Base-by-base conservation (phyloP, 2,113 vertebrate genomes). In the Nothocercus julius region DNA sequence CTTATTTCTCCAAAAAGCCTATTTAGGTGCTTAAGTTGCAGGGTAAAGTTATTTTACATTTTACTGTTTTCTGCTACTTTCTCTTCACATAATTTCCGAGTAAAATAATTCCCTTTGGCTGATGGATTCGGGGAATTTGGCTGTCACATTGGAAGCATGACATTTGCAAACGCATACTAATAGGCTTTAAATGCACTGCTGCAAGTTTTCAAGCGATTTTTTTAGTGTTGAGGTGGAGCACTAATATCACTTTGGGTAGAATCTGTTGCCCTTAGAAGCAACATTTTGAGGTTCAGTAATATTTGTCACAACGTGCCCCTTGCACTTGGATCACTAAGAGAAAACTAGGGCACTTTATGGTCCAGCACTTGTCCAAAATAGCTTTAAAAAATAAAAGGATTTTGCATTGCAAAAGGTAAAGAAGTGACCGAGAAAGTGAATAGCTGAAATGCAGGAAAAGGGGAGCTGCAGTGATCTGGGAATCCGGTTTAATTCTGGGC, bases 111-210 rank as follows among this genome's bases (percentile, higher is more conserved):
- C 61, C 56, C 22, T 82, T 92, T 87, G 84, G 47, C 92, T 90
- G 86, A 95, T 90, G 83, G 88, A 96, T 92, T 95, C 76, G 9
- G 64, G 95, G 89, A 93, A 88, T 95, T 94, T 95, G 63, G 54
- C 70, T 92, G 91, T 93, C 49, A 28, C 45, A 66, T 89, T 86
- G 2, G 0, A 95, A 76, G 78, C 40, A 21, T 92, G 91, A 82
- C 96, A 95, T 96, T 96, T 95, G 90, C 84, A 89, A 93, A 78
- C 0, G 7, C 84, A 40, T 40, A 16, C 58, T 97, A 96, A 97
- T 94, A 56, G 91, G 86, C 74, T 96, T 79, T 81, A 89, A 96
- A 95, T 94, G 90, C 25, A 34, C 74, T 82, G 34, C 86, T 94
- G 16, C 81, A 90, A 84, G 54, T 94, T 93, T 81, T 36, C 62